Evolutionary conservation across 2,797 vertebrate genomes (phyloP).

Genomic region (Amblyopsis hoosieri): DNA sequence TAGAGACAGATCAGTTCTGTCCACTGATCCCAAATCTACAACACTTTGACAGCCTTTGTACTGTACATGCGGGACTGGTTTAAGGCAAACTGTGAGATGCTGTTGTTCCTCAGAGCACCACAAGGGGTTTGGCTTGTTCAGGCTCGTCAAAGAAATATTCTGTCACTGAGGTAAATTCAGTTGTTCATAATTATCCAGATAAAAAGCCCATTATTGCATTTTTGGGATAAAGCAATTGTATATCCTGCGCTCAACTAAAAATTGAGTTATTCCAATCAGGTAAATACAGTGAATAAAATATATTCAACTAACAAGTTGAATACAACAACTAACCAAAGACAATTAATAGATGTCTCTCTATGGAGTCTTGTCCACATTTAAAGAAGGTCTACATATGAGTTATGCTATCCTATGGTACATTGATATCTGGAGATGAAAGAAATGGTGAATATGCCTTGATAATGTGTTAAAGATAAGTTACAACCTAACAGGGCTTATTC

Average conservation of each 20-base stretch:
- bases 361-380: not conserved
- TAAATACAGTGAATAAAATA: no score
- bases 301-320: not conserved
- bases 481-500: not conserved
- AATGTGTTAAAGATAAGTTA: no score
- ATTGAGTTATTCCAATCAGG: not conserved
- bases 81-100: slow-evolving; percentile 20
- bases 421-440: not conserved
- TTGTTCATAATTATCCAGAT: not conserved
- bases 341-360: not conserved
- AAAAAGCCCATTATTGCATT: not conserved
- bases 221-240: not conserved
- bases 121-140: not conserved
- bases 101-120: not conserved
- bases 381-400: not conserved
- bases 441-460: no score
- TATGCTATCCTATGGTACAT: not conserved
- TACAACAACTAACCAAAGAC: not conserved
- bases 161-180: not conserved
- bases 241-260: not conserved
- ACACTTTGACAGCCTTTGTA: slow-evolving; percentile 1
- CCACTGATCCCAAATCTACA: not conserved
- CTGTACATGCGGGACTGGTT: slow-evolving; percentile 1
- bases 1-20: not conserved
- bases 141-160: slow-evolving; percentile 1